These are phyloP conservation scores for Belgica antarctica DNA, from an alignment of 2,888 invertebrate genomes.

Conservation along the genomic window DNA sequence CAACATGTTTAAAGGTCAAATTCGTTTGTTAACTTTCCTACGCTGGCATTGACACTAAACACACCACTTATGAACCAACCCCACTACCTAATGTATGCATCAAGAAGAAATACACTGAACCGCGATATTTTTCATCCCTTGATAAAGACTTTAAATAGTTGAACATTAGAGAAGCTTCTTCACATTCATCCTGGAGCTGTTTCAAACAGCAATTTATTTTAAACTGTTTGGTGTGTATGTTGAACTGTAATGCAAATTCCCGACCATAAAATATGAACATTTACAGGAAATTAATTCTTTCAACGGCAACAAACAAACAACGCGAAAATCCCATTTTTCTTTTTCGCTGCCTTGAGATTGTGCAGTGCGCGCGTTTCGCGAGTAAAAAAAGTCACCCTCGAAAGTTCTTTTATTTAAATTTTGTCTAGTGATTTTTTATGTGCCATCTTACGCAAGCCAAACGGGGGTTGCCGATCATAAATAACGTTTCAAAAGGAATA, in stretches of 20 bases:
- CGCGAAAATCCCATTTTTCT: conserved; percentile 24
- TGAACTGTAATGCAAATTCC: conserved; percentile 33
- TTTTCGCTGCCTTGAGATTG: not conserved
- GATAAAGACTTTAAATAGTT: conserved; percentile 33
- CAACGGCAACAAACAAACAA: conserved; percentile 35
- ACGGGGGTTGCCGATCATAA: conserved; percentile 40
- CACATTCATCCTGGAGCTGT: not conserved
- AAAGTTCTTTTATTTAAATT: conserved; percentile 18
- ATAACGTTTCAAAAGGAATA: conserved; percentile 42
- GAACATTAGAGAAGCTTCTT: not conserved
- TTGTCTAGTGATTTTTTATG: conserved; percentile 44
- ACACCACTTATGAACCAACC: too few relatives aligned
- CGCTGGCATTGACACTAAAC: too few relatives aligned
- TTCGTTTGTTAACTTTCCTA: too few relatives aligned
- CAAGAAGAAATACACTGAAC: not conserved
- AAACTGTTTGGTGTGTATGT: conserved; percentile 24
- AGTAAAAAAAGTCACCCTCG: conserved; percentile 37
- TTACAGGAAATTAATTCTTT: conserved; percentile 44
- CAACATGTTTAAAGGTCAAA: too few relatives aligned
- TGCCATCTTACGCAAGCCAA: conserved; percentile 39
- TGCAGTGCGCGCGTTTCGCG: conserved; percentile 31
- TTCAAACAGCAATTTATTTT: conserved; percentile 40
- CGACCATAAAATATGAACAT: conserved; percentile 37
- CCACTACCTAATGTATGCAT: too few relatives aligned
- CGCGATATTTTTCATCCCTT: conserved; percentile 5